A percentile compares a stretch with the other conserved stretches of the same genome.
phyloP scores from a whole-genome alignment of 2,888 invertebrate genomes.

The Zele albiditarsus region DNA sequence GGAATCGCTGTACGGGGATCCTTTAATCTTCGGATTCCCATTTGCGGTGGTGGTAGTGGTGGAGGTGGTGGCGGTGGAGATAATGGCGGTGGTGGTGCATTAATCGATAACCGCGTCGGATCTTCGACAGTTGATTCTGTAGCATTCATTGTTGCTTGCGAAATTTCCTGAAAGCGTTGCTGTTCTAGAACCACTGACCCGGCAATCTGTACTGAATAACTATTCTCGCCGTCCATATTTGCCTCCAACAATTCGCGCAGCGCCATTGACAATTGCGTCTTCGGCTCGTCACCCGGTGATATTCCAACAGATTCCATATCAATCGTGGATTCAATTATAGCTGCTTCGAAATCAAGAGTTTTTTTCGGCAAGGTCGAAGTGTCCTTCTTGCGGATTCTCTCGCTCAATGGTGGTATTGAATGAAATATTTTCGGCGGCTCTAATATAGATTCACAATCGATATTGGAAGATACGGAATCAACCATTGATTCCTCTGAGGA shows the following conservation, averaged over 20 bases:
- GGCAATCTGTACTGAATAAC: conserved; percentile 46
- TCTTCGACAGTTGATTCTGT: background rate
- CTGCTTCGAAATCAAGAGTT: conserved; percentile 66
- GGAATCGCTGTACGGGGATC: conserved; percentile 68
- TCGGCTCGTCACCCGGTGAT: conserved; percentile 58
- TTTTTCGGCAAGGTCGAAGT: conserved; percentile 55
- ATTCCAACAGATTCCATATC: conserved; percentile 59
- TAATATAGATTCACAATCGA: conserved; percentile 57
- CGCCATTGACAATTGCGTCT: conserved; percentile 64
- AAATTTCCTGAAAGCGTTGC: background rate
- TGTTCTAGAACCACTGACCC: background rate
- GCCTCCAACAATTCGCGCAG: conserved; percentile 66
- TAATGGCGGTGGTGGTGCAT: conserved; percentile 6
- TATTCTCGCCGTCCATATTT: conserved; percentile 61
- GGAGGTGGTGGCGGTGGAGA: conserved; percentile 13
- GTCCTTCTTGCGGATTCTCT: conserved; percentile 69
- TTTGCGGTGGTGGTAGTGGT: conserved; percentile 31
- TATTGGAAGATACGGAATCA: conserved; percentile 60
- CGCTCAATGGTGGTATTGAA: conserved; percentile 69
- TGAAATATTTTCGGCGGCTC: conserved; percentile 63
- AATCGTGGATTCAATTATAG: conserved; percentile 69
- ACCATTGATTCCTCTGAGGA: conserved; percentile 63
- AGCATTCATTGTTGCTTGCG: background rate
- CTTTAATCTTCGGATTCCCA: conserved; percentile 58
- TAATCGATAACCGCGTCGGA: background rate